phyloP scores from a whole-genome alignment of 2,888 invertebrate species.

The Lasioglossum lativentre region DNA sequence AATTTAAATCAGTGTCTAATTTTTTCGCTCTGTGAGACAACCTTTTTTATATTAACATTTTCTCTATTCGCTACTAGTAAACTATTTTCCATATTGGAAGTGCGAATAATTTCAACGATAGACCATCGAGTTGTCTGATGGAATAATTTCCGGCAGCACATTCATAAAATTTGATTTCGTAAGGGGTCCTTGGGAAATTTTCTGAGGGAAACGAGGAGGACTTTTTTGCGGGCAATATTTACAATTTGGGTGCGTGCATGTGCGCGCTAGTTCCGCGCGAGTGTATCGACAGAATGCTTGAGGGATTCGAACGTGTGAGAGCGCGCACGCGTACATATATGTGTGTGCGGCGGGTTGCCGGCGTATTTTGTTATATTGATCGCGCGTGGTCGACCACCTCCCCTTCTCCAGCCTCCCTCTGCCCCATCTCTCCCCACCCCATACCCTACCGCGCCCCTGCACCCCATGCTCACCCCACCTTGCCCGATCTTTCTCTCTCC shows the following conservation, averaged over 20 bases:
- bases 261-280: constrained; percentile 12
- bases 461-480: constrained; percentile 63
- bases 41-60: neutral
- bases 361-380: constrained; percentile 85
- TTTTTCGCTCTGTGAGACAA: no score
- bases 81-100: neutral
- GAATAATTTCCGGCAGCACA: neutral
- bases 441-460: constrained; percentile 65
- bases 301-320: constrained; percentile 25
- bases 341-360: constrained; percentile 79
- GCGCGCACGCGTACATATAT: constrained; percentile 67
- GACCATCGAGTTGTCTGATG: neutral
- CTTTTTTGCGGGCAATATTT: constrained; percentile 45
- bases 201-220: neutral
- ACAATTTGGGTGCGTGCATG: constrained; percentile 46
- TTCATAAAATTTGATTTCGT: neutral
- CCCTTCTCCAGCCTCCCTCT: constrained; percentile 71
- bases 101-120: neutral
- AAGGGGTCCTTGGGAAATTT: neutral
- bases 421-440: constrained; percentile 77
- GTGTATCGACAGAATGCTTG: constrained; percentile 54
- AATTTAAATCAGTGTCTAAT: no score
- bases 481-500: constrained; percentile 14
- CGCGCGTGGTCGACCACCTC: constrained; percentile 83
- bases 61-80: neutral